Evolutionary conservation across 1,140 invertebrate genomes (phyloP), one percentile per base, ranked within the genome.

Genomic region (Danaus plexippus): DNA sequence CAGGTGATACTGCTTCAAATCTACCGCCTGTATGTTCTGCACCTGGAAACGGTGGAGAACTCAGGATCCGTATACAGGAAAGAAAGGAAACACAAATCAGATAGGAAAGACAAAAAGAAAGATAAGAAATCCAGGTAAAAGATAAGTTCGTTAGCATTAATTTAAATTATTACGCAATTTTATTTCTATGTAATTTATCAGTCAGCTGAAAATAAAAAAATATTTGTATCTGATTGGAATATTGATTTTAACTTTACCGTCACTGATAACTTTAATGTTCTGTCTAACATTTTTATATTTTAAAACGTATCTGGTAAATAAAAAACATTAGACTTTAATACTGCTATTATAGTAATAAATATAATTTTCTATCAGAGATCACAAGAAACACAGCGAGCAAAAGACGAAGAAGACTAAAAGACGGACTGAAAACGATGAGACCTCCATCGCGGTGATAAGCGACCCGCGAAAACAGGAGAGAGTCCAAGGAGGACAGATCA

Each of bases 1-100:
- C 51, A 63, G 95, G 95, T 97, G 6, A 97, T 97, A 60, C 75
- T 96, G 1, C 85, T 97, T 0, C 94, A 97, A 71, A 87, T 96
- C 43, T 97, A 97, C 69, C 86, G 95, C 11, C 87, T 96, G 0
- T 92, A 95, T 66, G 94, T 97, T 0, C 91, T 96, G 0, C 92
- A 95, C 62, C 77, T 89, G 52, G 90, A 92, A 70, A 90, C 87
- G 0, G 87, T 77, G 1, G 82, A 82, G 82, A 83, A 11, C 70
- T 62, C 0, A 77, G 77, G 74, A 9, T 84, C 82, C 0, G 79
- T 84, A 0, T 82, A 90, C 44, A 90, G 89, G 70, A 90, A 88
- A 74, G 89, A 89, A 62, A 85, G 80, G 59, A 84, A 87, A 50
- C 86, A 94, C 70, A 91, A 89, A 0, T 73, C 87, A 32, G 9